Base-by-base conservation (phyloP, 2,113 vertebrate species). In the Rhegmatorhina hoffmannsi region DNA sequence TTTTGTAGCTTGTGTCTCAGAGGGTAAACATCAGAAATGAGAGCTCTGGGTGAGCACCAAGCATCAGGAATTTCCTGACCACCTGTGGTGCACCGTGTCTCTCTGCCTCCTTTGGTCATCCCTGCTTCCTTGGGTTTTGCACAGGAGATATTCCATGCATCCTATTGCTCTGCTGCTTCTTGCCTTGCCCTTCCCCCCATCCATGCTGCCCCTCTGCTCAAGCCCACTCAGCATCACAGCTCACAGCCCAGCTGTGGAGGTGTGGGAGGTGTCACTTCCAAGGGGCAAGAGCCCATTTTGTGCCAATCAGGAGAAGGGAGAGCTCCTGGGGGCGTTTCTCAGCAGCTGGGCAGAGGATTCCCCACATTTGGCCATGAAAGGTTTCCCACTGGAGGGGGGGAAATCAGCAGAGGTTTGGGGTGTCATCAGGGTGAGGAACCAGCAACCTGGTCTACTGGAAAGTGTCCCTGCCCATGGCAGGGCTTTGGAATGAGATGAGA, bases 1-100 rank as follows among this genome's bases (percentile, higher is more conserved):
- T 40, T 62, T 52, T 40, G 29, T 49, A 84, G 58, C 33, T 50
- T 46, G 26, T 15, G 25, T 21, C n/a, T 56, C 70, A 31, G 49
- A 87, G 46, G 29, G 26, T 28, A 18, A 12, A 3, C 4, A 10
- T 5, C 25, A 53, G 69, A 68, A 72, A 3, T 1, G 3, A 68
- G 58, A 55, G 40, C 52, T 78, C 79, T 43, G 1, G 2, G 11
- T 4, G 49, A 63, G 11, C 38, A 26, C 38, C 6, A 1, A 60
- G 24, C 13, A 44, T 3, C 31, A 17, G 66, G 40, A 36, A 23
- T 72, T 31, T 58, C 58, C 64, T 52, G 21, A 20, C 21, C 44
- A 17, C 17, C 44, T 62, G 13, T 9, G 40, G 38, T 13, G 11
- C 10, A 11, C 2, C 0, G 5, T 17, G 44, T 13, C 16, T 68